Conservation (phyloP, 2,113 vertebrate genomes). For the Sisor rabdophorus region DNA sequence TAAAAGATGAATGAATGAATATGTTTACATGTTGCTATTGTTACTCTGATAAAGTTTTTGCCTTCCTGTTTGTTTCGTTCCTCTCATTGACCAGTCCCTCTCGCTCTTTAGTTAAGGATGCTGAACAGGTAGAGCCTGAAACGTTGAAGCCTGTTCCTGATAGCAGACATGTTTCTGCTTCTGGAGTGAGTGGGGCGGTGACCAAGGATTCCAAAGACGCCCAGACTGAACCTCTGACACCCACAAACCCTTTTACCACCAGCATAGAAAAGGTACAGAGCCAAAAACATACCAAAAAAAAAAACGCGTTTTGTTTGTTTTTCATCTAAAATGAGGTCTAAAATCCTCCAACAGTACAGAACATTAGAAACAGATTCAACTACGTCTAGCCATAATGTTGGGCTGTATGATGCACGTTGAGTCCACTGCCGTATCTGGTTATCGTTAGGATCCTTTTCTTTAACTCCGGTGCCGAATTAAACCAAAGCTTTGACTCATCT, state of each 20-base stretch:
- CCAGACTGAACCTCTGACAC: constrained; percentile 67
- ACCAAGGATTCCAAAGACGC: constrained; percentile 67
- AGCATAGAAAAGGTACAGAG: constrained; percentile 76
- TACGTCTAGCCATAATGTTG: too few species aligned
- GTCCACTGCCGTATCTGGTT: not conserved
- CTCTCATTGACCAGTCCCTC: constrained; percentile 12
- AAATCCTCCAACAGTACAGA: not conserved
- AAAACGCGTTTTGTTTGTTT: not conserved
- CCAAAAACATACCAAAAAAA: too few species aligned
- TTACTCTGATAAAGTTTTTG: not conserved
- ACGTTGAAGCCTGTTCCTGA: constrained; percentile 45
- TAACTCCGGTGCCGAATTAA: not conserved
- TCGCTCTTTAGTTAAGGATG: constrained; percentile 47
- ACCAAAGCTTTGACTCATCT: not conserved
- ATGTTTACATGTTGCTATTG: not conserved
- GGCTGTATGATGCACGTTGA: not conserved
- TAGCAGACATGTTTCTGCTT: constrained; percentile 47
- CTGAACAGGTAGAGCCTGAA: constrained; percentile 51
- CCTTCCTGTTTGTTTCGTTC: constrained; percentile 7
- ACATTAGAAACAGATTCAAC: not conserved
- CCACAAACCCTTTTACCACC: constrained; percentile 57
- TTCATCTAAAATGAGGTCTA: not conserved
- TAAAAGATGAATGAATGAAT: too few species aligned
- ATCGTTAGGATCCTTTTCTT: not conserved
- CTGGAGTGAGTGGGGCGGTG: constrained; percentile 43